Conservation (phyloP, 2,113 vertebrate genomes). For the Clarias magur region DNA sequence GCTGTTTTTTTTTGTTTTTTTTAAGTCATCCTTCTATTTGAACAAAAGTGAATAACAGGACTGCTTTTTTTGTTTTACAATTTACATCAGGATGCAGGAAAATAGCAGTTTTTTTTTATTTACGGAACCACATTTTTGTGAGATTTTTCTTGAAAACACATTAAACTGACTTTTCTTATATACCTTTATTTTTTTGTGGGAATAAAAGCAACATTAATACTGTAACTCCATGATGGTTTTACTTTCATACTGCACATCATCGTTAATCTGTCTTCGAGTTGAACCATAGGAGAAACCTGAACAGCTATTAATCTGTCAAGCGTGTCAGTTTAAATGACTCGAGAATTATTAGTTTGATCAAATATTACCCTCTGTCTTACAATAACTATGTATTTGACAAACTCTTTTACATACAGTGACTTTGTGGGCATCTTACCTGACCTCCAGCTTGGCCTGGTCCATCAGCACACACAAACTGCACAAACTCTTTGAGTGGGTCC, state of each 20-base stretch:
- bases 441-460: constrained; percentile 86
- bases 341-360: too few relatives aligned
- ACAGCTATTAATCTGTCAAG: background rate
- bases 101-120: background rate
- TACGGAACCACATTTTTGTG: background rate
- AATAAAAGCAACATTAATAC: background rate
- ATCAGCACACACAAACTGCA: constrained; percentile 95
- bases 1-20: background rate
- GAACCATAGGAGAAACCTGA: background rate
- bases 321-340: background rate
- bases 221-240: background rate
- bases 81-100: background rate
- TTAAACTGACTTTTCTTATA: background rate
- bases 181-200: background rate
- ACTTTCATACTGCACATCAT: background rate
- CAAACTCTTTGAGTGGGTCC: constrained; percentile 94
- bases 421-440: constrained; percentile 78
- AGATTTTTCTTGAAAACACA: background rate
- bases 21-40: background rate
- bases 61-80: background rate
- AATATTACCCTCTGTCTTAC: background rate
- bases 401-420: background rate
- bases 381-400: background rate
- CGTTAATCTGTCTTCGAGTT: background rate
- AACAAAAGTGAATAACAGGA: background rate